phyloP scores from a whole-genome alignment of 2,113 vertebrate species.

The Takifugu flavidus region DNA sequence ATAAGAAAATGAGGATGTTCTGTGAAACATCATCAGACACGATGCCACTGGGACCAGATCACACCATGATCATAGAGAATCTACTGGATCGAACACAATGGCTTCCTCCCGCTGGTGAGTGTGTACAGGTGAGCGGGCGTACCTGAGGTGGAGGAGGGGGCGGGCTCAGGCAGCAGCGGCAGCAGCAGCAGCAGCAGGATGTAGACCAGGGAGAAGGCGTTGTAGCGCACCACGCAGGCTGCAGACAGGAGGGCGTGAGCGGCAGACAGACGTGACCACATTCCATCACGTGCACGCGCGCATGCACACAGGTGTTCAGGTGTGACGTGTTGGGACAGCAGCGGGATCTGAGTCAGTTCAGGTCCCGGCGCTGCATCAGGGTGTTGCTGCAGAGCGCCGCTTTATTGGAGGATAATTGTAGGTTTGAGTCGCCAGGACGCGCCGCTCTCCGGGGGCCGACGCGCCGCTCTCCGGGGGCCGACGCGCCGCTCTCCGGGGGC shows the following conservation, averaged over 20 bases:
- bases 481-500: too few relatives aligned
- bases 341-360: too few relatives aligned
- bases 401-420: not conserved
- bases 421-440: not conserved
- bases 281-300: not conserved
- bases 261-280: too few relatives aligned
- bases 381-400: too few relatives aligned
- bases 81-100: not conserved
- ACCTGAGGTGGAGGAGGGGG: slow-evolving; percentile 85
- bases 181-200: slow-evolving; percentile 92
- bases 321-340: not conserved
- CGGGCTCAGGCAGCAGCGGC: slow-evolving; percentile 89
- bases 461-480: too few relatives aligned
- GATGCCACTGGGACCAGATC: not conserved
- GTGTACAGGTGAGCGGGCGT: slow-evolving; percentile 1
- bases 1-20: too few relatives aligned
- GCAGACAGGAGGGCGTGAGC: slow-evolving; percentile 11
- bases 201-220: slow-evolving; percentile 92
- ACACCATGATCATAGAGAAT: not conserved
- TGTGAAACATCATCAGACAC: not conserved
- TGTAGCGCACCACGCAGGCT: slow-evolving; percentile 91
- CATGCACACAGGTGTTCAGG: not conserved
- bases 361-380: too few relatives aligned
- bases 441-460: too few relatives aligned
- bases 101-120: too few relatives aligned